Base-by-base conservation (phyloP, 2,113 vertebrate genomes). In the Malurus elegans region DNA sequence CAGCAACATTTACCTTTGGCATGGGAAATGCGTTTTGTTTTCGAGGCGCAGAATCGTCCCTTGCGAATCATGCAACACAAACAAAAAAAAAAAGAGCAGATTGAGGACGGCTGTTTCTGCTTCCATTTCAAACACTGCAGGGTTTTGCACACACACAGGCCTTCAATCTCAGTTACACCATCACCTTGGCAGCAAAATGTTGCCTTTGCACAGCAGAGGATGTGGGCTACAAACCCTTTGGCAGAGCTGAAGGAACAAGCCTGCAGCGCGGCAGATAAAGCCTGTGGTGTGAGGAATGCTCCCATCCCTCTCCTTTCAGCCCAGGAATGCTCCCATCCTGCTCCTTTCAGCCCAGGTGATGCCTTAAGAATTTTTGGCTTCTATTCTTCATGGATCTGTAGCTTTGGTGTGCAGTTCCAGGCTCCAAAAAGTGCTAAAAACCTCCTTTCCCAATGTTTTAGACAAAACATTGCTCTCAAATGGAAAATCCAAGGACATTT, bases 151-250 rank as follows among this genome's bases (percentile, higher is more conserved):
- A 29, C 85, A 71, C 6, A 58, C 29, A 44, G 79, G 45, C 81
- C 90, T 61, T 64, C 80, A 74, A 82, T 88, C 85, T 93, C 88
- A 69, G 36, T 90, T 90, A 86, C 67, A 79, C 86, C 79, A 92
- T 57, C 83, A 79, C 64, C 60, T 85, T 89, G 93, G 95, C 91
- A 93, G 93, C 64, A n/a, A 66, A 92, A 65, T 0, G 10, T 29
- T 83, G 74, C 86, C 62, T 85, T 93, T 72, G 40, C 67, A 15
- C 23, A 58, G 72, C 4, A 31, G 51, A 86, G 70, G 62, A 74
- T 38, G 51, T 28, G 10, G 56, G 75, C 79, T 57, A 34, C 76
- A 53, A 75, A 79, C 82, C 79, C 71, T 71, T 53, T 93, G 95
- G 86, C 81, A 94, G 82, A 61, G 75, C 72, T 4, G 64, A 85